Conservation (phyloP, 2,113 vertebrate genomes). For the Larimichthys crocea region DNA sequence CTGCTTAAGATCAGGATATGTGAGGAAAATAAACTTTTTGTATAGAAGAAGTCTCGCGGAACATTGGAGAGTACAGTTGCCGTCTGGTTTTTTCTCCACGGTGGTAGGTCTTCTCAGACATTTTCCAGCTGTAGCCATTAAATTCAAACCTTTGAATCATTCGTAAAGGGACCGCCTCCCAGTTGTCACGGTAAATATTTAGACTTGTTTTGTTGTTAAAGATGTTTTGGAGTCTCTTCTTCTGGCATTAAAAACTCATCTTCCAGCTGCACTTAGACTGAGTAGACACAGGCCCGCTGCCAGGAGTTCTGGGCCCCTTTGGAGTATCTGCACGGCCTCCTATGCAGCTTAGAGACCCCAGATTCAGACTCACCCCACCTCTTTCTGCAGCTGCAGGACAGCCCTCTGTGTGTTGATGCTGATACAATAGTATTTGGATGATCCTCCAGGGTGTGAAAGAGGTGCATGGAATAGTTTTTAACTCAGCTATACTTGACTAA, state of each 20-base stretch:
- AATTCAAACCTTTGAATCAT: slow-evolving; percentile 22
- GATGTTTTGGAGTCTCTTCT: background rate
- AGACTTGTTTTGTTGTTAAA: slow-evolving; percentile 33
- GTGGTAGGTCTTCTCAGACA: background rate
- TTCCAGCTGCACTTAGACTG: background rate
- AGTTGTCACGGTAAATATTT: slow-evolving; percentile 64
- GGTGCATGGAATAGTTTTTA: background rate
- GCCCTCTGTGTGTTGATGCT: too few species aligned
- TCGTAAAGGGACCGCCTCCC: slow-evolving; percentile 16
- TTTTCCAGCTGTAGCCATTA: slow-evolving; percentile 39
- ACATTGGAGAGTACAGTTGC: too few species aligned
- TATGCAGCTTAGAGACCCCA: background rate
- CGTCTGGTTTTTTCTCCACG: background rate
- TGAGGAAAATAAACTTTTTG: background rate
- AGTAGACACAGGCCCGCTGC: background rate
- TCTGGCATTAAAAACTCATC: background rate
- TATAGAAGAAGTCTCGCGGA: too few species aligned
- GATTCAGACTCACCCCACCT: too few species aligned
- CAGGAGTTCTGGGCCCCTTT: background rate
- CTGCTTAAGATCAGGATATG: background rate
- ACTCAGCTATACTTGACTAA: too few species aligned
- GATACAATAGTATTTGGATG: background rate
- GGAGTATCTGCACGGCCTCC: background rate
- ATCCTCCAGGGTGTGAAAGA: background rate
- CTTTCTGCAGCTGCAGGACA: too few species aligned